phyloP scores from a whole-genome alignment of 1,140 invertebrate species.

The Macrocentrus cingulum region DNA sequence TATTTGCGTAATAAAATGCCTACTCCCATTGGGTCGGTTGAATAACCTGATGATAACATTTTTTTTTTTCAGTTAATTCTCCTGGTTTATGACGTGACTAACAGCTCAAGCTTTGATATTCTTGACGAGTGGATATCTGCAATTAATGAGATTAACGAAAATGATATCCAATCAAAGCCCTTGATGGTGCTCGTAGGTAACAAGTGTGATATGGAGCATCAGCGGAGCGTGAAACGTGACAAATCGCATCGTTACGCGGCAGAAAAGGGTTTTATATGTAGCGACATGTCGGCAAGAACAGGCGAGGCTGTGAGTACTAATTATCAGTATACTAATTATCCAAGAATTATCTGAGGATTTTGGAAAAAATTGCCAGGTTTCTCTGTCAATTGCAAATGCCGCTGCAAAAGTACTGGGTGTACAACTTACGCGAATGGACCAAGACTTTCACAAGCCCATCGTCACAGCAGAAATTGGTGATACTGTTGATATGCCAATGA shows the following conservation, averaged over 20 bases:
- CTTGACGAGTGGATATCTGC: slow-evolving; percentile 73
- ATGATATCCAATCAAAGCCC: slow-evolving; percentile 62
- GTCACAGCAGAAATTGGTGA: slow-evolving; percentile 68
- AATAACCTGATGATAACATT: no score
- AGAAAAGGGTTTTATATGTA: slow-evolving; percentile 72
- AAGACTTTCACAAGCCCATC: slow-evolving; percentile 68
- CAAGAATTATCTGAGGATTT: slow-evolving; percentile 5
- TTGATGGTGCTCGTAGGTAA: slow-evolving; percentile 80
- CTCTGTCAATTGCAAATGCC: slow-evolving; percentile 65
- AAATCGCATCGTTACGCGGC: slow-evolving; percentile 77
- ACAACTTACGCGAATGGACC: slow-evolving; percentile 65
- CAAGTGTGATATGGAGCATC: slow-evolving; percentile 89
- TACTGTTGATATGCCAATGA: slow-evolving; percentile 46
- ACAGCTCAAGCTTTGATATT: slow-evolving; percentile 77
- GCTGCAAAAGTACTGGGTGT: slow-evolving; percentile 69
- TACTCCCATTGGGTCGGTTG: no score
- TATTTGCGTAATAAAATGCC: no score
- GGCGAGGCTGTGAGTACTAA: slow-evolving; percentile 76
- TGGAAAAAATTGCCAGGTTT: slow-evolving; percentile 53
- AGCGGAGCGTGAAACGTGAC: slow-evolving; percentile 77
- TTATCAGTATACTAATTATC: background rate
- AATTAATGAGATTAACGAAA: slow-evolving; percentile 62
- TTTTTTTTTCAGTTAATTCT: slow-evolving; percentile 76
- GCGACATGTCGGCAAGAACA: slow-evolving; percentile 83
- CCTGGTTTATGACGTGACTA: slow-evolving; percentile 86